phyloP scores from a whole-genome alignment of 2,888 invertebrate species.

The Melipona beecheii region DNA sequence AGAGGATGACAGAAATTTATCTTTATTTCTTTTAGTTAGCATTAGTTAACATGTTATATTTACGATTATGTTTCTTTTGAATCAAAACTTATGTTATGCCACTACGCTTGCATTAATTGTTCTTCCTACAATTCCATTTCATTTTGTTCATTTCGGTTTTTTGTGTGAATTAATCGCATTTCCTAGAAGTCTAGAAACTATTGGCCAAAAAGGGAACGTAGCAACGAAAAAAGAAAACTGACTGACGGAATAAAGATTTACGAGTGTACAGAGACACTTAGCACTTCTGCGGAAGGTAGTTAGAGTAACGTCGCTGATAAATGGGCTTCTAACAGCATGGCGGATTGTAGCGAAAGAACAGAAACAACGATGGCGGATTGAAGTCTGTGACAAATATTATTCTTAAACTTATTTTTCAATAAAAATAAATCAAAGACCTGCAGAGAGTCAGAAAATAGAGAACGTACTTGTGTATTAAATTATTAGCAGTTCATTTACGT shows the following conservation, averaged over 20 bases:
- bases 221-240: slow-evolving; percentile 65
- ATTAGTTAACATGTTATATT: neutral
- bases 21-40: neutral
- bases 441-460: too few species aligned
- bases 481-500: too few species aligned
- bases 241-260: slow-evolving; percentile 76
- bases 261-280: slow-evolving; percentile 80
- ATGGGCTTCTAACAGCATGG: slow-evolving; percentile 79
- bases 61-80: neutral
- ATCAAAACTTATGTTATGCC: neutral
- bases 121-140: too few species aligned
- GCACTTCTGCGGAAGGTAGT: slow-evolving; percentile 78
- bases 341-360: slow-evolving; percentile 66
- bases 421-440: too few species aligned
- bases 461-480: too few species aligned
- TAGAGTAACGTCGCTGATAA: slow-evolving; percentile 79
- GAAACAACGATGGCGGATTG: slow-evolving; percentile 66
- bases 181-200: slow-evolving; percentile 59
- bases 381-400: slow-evolving; percentile 44
- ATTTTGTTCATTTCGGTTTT: too few species aligned
- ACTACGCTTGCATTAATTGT: neutral
- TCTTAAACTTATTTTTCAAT: slow-evolving; percentile 14
- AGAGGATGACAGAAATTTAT: too few species aligned
- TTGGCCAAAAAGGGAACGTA: slow-evolving; percentile 53
- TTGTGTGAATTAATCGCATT: slow-evolving; percentile 26